Evolutionary conservation across 2,113 vertebrate species (phyloP).

Genomic region (Oxyura jamaicensis): DNA sequence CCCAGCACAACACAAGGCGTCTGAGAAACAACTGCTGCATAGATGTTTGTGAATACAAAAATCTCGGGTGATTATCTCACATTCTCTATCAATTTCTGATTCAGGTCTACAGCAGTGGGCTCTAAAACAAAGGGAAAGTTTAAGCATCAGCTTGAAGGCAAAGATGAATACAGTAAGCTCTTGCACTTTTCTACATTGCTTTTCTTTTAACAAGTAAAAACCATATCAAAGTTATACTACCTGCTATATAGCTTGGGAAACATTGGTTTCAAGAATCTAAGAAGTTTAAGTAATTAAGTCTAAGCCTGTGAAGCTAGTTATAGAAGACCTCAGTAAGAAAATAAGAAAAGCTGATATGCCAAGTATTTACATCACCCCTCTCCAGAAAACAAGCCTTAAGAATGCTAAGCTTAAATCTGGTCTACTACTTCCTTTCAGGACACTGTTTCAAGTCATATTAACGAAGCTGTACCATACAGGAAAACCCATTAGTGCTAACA

Average conservation of each 20-base stretch:
- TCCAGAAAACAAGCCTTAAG: background rate
- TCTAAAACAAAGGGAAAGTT: background rate
- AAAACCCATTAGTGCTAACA: background rate
- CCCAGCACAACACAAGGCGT: background rate
- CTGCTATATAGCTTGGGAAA: background rate
- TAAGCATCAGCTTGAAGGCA: background rate
- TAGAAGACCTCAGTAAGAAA: background rate
- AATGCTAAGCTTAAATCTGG: background rate
- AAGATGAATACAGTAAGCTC: background rate
- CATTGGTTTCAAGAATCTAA: background rate
- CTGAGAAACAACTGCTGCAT: background rate
- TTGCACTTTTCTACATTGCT: background rate
- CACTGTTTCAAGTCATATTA: background rate
- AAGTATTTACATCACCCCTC: background rate
- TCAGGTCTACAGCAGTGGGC: background rate
- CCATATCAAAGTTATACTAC: background rate
- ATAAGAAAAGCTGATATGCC: background rate
- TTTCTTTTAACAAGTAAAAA: background rate
- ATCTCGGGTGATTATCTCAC: background rate
- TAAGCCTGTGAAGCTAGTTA: background rate
- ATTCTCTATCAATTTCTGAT: background rate
- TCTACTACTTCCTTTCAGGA: background rate
- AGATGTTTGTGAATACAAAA: background rate
- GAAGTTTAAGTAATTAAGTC: background rate
- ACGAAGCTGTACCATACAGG: background rate